phyloP scores from a whole-genome alignment of 2,797 vertebrate genomes.

The Artibeus jamaicensis region DNA sequence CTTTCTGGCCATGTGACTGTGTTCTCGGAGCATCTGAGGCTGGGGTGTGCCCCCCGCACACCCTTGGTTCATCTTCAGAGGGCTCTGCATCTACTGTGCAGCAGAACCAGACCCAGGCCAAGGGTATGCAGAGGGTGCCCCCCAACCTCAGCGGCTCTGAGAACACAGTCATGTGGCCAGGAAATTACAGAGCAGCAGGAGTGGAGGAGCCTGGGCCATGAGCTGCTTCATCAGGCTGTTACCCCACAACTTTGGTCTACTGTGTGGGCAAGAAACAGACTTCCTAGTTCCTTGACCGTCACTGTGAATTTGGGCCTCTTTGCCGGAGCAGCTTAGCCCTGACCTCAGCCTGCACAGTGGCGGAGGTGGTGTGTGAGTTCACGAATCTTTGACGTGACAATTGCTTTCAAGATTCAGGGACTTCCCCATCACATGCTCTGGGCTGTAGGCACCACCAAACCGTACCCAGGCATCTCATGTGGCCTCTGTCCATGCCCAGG shows the following conservation, averaged over 20 bases:
- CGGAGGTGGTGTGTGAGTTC: background rate
- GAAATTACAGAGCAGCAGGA: background rate
- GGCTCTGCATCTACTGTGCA: background rate
- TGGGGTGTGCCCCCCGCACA: too few relatives aligned
- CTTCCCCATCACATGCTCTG: background rate
- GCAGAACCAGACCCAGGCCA: background rate
- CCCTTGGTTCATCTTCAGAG: rapidly evolving
- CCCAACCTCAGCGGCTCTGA: background rate
- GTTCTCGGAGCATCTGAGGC: background rate
- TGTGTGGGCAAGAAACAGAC: background rate
- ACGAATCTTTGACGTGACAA: background rate
- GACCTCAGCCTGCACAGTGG: too few relatives aligned
- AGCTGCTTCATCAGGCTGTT: too few relatives aligned
- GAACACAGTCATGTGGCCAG: background rate
- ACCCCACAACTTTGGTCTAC: background rate
- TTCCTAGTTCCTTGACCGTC: background rate
- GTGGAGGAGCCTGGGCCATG: background rate
- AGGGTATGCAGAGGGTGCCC: background rate
- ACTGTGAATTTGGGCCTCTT: background rate
- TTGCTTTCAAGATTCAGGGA: too few relatives aligned
- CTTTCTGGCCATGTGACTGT: background rate
- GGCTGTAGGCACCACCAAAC: background rate
- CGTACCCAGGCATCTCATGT: background rate
- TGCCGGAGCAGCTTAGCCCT: background rate
- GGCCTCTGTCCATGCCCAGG: background rate